Base-by-base conservation (phyloP, 2,888 invertebrate genomes). In the Scaptomyza reducta region DNA sequence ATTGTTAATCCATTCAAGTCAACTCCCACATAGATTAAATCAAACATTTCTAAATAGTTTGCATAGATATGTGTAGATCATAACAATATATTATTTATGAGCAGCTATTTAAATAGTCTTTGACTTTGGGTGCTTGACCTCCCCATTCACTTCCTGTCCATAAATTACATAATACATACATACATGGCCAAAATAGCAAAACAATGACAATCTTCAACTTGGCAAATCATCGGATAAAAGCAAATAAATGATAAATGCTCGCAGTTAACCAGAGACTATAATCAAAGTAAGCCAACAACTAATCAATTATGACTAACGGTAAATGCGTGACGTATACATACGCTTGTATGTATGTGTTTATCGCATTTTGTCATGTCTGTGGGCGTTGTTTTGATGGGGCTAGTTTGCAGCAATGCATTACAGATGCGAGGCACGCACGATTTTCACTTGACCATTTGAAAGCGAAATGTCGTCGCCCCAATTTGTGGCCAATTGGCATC, bases 391-490 rank as follows among this genome's bases (percentile, higher is more conserved):
- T 11, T 16, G 18, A 10, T 53, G 40, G 27, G 41, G n/a, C 42
- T 27, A 38, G 65, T 55, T 14, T 53, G 55, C 56, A 55, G 55
- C 53, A 55, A 51, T 64, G 62, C 67, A 74, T 86, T 78, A 53
- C 40, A 56, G 51, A 84, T 81, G 79, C 82, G 57, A 11, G 16
- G 67, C 84, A 86, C 86, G 81, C 40, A 62, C 63, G 35, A 79
- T 74, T 85, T 85, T 85, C 84, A 85, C 84, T 78, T 79, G 79
- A 73, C 76, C 81, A 86, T 86, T 85, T 86, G 81, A 84, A 84
- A 72, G 72, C 70, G 53, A 64, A 78, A 46, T 61, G 60, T 68
- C 61, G 46, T 68, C 51, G 55, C 67, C 40, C 51, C 44, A 53
- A 22, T 14, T 59, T 58, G 47, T 59, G 42, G 73, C 63, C 69